A percentile compares a stretch with the other conserved stretches of the same genome.
Conservation (phyloP, 2,113 vertebrate species). For the Chaenocephalus aceratus region DNA sequence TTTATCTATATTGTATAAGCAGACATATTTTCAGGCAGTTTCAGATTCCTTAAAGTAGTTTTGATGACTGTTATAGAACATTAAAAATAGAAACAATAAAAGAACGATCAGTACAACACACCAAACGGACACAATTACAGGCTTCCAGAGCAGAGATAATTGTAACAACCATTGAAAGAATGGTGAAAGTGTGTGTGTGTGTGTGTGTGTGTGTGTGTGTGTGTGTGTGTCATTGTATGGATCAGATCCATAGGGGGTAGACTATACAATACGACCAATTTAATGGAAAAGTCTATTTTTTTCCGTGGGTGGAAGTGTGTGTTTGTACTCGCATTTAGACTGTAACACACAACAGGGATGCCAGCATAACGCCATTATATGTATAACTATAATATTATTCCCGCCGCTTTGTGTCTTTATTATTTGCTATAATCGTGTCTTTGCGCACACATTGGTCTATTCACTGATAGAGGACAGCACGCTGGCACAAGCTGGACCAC, state of each 20-base stretch:
- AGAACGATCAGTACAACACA: slow-evolving; percentile 28
- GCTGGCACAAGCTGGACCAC: slow-evolving; percentile 45
- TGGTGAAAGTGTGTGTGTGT: slow-evolving; percentile 22
- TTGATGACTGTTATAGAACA: not conserved
- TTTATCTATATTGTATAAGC: slow-evolving; percentile 17
- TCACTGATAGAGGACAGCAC: slow-evolving; percentile 61
- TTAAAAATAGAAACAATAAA: not conserved
- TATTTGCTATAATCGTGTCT: slow-evolving; percentile 59
- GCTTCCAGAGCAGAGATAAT: slow-evolving; percentile 64
- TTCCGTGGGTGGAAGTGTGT: slow-evolving; percentile 49
- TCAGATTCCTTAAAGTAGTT: slow-evolving; percentile 3
- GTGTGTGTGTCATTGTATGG: slow-evolving; percentile 60
- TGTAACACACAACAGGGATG: slow-evolving; percentile 50
- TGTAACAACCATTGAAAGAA: slow-evolving; percentile 52
- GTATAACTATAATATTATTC: slow-evolving; percentile 59
- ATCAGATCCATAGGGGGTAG: slow-evolving; percentile 70
- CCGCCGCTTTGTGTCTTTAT: slow-evolving; percentile 55
- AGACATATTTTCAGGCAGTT: not conserved
- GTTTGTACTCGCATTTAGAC: slow-evolving; percentile 17
- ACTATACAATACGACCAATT: slow-evolving; percentile 78
- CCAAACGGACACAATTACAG: slow-evolving; percentile 37
- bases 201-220: slow-evolving; percentile 16
- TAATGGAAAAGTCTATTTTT: slow-evolving; percentile 73
- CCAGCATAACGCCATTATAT: slow-evolving; percentile 65
- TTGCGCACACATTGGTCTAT: slow-evolving; percentile 25